Evolutionary conservation across 2,113 vertebrate genomes (phyloP), one percentile per base, ranked within the genome.

Genomic region (Odocoileus virginianus): DNA sequence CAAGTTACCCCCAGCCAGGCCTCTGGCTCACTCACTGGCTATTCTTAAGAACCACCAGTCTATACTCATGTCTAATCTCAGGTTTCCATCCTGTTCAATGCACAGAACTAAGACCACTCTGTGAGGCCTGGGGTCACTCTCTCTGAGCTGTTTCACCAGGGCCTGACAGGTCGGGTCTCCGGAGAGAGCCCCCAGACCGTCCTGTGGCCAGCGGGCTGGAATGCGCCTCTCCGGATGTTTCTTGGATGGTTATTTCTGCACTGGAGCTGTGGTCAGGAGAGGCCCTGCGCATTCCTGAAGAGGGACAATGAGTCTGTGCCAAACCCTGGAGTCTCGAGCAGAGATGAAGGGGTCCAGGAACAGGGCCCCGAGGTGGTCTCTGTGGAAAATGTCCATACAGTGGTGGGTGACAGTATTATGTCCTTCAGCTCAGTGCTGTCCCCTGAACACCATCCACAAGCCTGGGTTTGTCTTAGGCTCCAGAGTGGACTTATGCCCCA

Each of bases 231-330:
- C 58, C 1, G 36, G 54, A 81, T 67, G 58, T 92, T 92, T 92
- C 92, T 93, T 87, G 55, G 89, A 67, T 90, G 86, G 84, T 94
- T 93, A 79, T 97, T 97, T 95, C 91, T 94, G 86, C 92, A 28
- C 40, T 1, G 10, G 79, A 89, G 87, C 78, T 61, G 33, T n/a
- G 43, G 58, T 83, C 11, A 61, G 82, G 57, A 93, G 45, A 92
- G 86, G 93, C 76, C 92, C 50, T 57, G 67, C 7, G 19, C 67
- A 91, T 97, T 98, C 91, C 91, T 93, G 61, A 54, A 55, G 52
- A 93, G n/a, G 86, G 71, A 95, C 88, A 87, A 40, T 27, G 67
- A 88, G 91, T 93, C 61, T 45, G 0, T 0, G 85, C 78, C 92
- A 93, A 94, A 82, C 85, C 13, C 3, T 5, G 40, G 33, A 52